A percentile compares a stretch with the other conserved stretches of the same genome.
Conservation (phyloP, 2,113 vertebrate genomes). For the Malurus melanocephalus region DNA sequence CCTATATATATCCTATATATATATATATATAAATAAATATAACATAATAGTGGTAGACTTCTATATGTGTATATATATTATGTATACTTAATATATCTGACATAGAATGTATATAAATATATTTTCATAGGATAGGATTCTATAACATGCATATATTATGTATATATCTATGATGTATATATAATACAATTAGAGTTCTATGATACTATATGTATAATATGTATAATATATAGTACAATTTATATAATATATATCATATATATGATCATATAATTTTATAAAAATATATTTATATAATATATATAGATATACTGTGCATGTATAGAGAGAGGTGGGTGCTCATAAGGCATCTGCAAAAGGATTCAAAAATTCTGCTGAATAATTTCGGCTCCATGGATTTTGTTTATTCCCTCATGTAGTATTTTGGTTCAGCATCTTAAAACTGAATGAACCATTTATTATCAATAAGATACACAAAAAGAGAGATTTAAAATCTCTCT, state of each 20-base stretch:
- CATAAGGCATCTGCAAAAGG: neutral
- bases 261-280: neutral
- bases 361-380: neutral
- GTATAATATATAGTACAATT: neutral
- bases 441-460: neutral
- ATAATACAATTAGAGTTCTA: neutral
- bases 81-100: no score
- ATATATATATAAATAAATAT: no score
- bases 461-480: neutral
- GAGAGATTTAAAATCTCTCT: neutral
- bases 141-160: neutral
- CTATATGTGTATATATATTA: neutral
- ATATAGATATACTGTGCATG: accelerated
- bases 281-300: neutral
- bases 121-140: neutral
- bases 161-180: neutral
- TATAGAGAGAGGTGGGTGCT: neutral
- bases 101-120: neutral
- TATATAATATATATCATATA: neutral
- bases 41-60: neutral
- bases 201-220: neutral
- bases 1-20: no score
- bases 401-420: neutral
- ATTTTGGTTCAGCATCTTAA: neutral
- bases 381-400: neutral